These are phyloP conservation scores for Yasuhikotakia modesta DNA, from an alignment of 2,797 vertebrate species.

Conservation along the genomic window DNA sequence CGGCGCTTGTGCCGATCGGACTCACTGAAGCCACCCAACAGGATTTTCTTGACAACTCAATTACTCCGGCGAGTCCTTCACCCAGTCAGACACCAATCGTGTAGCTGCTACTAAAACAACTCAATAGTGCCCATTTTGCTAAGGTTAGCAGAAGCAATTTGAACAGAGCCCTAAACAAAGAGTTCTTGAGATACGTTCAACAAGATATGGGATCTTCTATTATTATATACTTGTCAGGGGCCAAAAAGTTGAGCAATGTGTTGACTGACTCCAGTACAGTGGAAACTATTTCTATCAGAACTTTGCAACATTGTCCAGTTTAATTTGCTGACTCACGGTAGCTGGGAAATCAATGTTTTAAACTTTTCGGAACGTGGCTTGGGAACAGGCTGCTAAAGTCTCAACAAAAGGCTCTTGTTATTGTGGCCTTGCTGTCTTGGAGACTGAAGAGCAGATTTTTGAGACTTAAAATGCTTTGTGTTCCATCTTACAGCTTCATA, in stretches of 20 bases:
- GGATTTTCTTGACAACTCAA: conserved; percentile 50
- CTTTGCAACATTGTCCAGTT: conserved; percentile 37
- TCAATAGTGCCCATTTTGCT: conserved; percentile 10
- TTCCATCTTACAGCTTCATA: not conserved
- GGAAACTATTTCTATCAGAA: conserved; percentile 34
- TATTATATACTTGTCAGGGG: conserved; percentile 30
- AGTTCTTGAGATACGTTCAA: not conserved
- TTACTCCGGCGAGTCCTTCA: conserved; percentile 1
- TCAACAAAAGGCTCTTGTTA: conserved; percentile 63
- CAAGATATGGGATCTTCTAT: not conserved
- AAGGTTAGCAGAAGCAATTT: conserved; percentile 31
- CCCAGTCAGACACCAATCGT: not conserved
- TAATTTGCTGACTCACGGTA: conserved; percentile 47
- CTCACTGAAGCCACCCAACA: conserved; percentile 27
- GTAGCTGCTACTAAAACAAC: conserved; percentile 36
- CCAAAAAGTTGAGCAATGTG: conserved; percentile 12
- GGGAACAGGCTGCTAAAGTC: conserved; percentile 39
- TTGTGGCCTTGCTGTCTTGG: conserved; percentile 47
- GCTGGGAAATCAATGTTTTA: conserved; percentile 45
- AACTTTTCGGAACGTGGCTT: conserved; percentile 50
- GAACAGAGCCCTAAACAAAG: not conserved
- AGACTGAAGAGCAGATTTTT: conserved; percentile 22
- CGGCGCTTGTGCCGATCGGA: conserved; percentile 31
- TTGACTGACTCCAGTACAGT: conserved; percentile 51
- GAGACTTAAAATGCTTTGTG: conserved; percentile 26